Base-by-base conservation (phyloP, 2,797 vertebrate species). In the Acanthis flammea region DNA sequence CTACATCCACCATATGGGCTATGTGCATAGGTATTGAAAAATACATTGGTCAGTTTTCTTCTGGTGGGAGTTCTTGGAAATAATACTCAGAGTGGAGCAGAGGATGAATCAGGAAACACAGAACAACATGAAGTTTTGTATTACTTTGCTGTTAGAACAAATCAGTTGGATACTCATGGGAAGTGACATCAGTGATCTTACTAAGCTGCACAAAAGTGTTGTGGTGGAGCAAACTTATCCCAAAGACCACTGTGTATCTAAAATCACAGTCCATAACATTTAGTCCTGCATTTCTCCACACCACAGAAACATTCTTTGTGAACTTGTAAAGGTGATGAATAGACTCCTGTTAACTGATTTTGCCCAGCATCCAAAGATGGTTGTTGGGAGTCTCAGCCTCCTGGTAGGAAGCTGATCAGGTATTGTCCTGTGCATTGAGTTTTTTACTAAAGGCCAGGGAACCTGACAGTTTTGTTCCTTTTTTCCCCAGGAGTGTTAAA, bases 1-100 rank as follows among this genome's bases (percentile, higher is more conserved):
- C 94, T 99, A 99, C 96, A 99, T 99, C 97, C 99, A 99, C 96
- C 99, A 99, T 83, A 99, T 99, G 99, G 99, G 99, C 97, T 99
- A 99, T 5, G 99, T 99, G 54, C 99, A 99, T 93, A 98, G 99
- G 99, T 99, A 77, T 10, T 45, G 98, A 80, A 90, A 33, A 58
- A 19, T 6, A 18, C 23, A 8, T 1, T 0, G 0, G 25, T 16
- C 18, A 2, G 70, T 86, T 61, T 47, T 25, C 28, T 74, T 68
- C 60, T 80, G 8, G 4, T 58, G 33, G 28, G 41, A 45, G 30
- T 51, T 75, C 60, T 85, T 65, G 62, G 82, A 31, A 66, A 33
- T 44, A 9, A 14, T 22, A 8, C 33, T 83, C 7, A 21, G 50
- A 5, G 0, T 25, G 50, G 41, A 74, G 73, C 61, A 55, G 79